phyloP scores from a whole-genome alignment of 2,797 vertebrate species.

The Semaprochilodus insignis region DNA sequence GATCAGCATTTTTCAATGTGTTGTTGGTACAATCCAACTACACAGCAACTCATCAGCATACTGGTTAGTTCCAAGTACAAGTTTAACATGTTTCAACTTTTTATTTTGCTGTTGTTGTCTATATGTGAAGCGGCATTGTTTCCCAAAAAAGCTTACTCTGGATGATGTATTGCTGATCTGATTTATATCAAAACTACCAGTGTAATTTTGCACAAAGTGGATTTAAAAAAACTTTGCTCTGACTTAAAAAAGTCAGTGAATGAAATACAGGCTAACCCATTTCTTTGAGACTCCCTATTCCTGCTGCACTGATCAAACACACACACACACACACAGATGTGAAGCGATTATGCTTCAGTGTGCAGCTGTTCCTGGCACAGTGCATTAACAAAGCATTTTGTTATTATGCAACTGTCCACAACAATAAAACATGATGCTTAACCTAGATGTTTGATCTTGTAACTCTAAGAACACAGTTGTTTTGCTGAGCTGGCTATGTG shows the following conservation, averaged over 20 bases:
- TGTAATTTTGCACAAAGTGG: no score
- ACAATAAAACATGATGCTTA: slow-evolving; percentile 1
- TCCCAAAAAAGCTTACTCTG: no score
- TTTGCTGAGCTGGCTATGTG: background rate
- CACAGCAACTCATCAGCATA: no score
- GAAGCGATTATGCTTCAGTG: slow-evolving; percentile 2
- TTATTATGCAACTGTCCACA: slow-evolving; percentile 23
- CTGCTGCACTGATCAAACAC: background rate
- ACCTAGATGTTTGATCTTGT: background rate
- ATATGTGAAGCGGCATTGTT: no score
- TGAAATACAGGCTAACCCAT: slow-evolving; percentile 1
- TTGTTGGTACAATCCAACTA: no score
- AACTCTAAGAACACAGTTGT: background rate
- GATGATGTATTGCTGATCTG: no score
- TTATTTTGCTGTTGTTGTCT: no score
- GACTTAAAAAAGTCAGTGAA: background rate
- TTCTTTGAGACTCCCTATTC: background rate
- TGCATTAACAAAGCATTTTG: slow-evolving; percentile 1
- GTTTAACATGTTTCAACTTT: no score
- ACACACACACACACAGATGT: background rate
- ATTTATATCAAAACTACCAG: no score
- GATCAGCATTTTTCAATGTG: no score
- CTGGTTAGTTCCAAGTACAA: no score
- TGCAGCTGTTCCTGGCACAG: slow-evolving; percentile 21
- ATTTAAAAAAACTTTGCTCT: background rate